These are phyloP conservation scores for Aptenodytes forsteri DNA, from an alignment of 2,113 vertebrate genomes.

Conservation along the genomic window DNA sequence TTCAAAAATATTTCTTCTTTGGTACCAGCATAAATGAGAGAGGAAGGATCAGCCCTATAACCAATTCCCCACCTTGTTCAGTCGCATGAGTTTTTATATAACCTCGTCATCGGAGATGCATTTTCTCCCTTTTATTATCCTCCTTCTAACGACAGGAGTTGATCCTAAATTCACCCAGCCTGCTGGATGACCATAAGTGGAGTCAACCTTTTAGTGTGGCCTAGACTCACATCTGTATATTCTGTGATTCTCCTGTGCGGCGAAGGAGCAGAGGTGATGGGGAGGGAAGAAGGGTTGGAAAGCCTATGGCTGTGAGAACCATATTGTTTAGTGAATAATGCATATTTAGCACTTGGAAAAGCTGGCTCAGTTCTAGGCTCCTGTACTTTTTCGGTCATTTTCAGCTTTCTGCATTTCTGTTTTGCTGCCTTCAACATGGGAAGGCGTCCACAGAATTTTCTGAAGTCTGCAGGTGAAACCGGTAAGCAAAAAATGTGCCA, in stretches of 20 bases:
- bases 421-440: not conserved
- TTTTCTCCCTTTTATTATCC: not conserved
- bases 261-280: not conserved
- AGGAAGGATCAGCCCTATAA: not conserved
- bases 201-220: not conserved
- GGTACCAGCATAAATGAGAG: not conserved
- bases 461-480: not conserved
- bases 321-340: not conserved
- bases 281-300: not conserved
- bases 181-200: fast-evolving
- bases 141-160: not conserved
- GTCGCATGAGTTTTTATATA: fast-evolving
- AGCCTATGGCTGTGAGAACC: not conserved
- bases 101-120: not conserved
- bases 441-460: not conserved
- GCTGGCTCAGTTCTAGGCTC: not conserved
- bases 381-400: not conserved
- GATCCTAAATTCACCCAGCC: not conserved
- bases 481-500: not conserved
- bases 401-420: not conserved
- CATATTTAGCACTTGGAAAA: not conserved
- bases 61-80: not conserved
- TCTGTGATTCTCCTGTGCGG: not conserved
- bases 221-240: fast-evolving
- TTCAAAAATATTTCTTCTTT: not conserved